phyloP scores from a whole-genome alignment of 2,797 vertebrate species.

The Smutsia temminckii region DNA sequence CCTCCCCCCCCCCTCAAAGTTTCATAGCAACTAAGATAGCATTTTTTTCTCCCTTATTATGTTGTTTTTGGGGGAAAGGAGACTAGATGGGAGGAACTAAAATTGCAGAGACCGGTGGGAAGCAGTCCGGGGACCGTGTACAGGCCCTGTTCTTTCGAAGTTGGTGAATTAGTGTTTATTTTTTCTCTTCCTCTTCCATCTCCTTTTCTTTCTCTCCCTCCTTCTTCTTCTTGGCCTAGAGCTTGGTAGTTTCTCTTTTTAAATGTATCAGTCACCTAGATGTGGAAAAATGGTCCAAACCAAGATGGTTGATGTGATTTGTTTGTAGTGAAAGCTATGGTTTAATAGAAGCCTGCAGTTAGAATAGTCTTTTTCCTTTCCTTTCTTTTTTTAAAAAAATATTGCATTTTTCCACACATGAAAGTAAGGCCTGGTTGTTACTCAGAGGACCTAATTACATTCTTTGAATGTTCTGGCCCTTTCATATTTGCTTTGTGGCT shows the following conservation, averaged over 20 bases:
- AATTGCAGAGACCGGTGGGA: neutral
- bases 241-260: constrained; percentile 73
- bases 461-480: constrained; percentile 55
- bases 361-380: constrained; percentile 55
- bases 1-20: neutral
- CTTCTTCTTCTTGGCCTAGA: constrained; percentile 29
- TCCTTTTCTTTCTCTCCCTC: no score
- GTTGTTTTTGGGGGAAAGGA: neutral
- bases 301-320: constrained; percentile 64
- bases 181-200: neutral
- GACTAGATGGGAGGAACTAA: neutral
- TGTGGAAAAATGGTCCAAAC: constrained; percentile 63
- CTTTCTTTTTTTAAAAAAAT: constrained; percentile 17
- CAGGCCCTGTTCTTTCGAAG: constrained; percentile 59
- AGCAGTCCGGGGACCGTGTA: neutral
- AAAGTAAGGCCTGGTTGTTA: constrained; percentile 64
- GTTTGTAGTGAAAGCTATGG: constrained; percentile 68
- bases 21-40: constrained; percentile 24
- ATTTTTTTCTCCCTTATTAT: neutral
- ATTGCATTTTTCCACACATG: constrained; percentile 2
- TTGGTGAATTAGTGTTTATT: constrained; percentile 68
- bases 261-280: constrained; percentile 69
- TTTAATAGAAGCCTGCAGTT: constrained; percentile 70
- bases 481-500: constrained; percentile 41
- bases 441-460: constrained; percentile 49